Evolutionary conservation across 2,888 invertebrate genomes (phyloP).

Genomic region (Drosophila rellima): DNA sequence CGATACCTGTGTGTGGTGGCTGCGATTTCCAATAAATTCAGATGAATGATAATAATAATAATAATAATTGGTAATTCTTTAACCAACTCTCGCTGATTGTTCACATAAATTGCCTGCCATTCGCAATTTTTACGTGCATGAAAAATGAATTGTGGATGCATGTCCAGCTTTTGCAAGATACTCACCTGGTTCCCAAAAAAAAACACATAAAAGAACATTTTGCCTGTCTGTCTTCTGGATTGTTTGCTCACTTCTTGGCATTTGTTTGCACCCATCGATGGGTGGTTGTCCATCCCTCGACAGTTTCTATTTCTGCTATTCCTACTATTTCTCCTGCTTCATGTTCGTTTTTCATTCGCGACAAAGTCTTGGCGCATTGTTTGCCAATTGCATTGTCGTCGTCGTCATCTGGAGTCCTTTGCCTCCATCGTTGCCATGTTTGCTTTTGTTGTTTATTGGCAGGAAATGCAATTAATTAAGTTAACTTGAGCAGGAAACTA

Average conservation of each 20-base stretch:
- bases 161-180: slow-evolving; percentile 28
- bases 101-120: slow-evolving; percentile 48
- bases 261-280: slow-evolving; percentile 53
- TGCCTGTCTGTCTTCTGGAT: slow-evolving; percentile 13
- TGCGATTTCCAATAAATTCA: background rate
- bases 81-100: slow-evolving; percentile 11
- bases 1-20: background rate
- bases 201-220: slow-evolving; percentile 31
- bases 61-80: slow-evolving; percentile 3
- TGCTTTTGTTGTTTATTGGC: slow-evolving; percentile 80
- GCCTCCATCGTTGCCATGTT: slow-evolving; percentile 62
- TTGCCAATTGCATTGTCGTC: slow-evolving; percentile 70
- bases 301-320: slow-evolving; percentile 25
- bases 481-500: slow-evolving; percentile 79
- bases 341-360: slow-evolving; percentile 66
- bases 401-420: background rate
- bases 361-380: slow-evolving; percentile 78
- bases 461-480: slow-evolving; percentile 83
- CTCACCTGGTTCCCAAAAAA: slow-evolving; percentile 35
- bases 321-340: slow-evolving; percentile 10
- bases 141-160: slow-evolving; percentile 43
- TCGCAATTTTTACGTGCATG: slow-evolving; percentile 52
- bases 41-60: background rate
- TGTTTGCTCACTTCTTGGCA: slow-evolving; percentile 30
- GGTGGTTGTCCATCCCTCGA: background rate